A percentile compares a stretch with the other conserved stretches of the same genome.
Conservation (phyloP, 2,113 vertebrate genomes). For the cattle (Bos taurus) region DNA sequence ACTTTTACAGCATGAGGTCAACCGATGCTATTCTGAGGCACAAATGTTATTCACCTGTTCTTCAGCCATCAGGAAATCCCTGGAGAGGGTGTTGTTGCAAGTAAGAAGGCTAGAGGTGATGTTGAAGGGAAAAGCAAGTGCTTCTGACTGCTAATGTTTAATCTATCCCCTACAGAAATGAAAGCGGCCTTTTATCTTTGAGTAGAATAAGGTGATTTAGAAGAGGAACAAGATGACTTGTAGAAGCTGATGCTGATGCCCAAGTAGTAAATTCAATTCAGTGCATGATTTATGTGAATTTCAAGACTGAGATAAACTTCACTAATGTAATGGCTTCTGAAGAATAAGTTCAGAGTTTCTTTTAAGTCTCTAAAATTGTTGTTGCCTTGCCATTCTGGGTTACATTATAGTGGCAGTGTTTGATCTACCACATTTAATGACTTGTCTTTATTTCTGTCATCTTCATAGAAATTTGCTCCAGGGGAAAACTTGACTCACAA, state of each 20-base stretch:
- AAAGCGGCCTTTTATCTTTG: constrained; percentile 61
- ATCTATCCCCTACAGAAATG: constrained; percentile 54
- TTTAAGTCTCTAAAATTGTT: constrained; percentile 54
- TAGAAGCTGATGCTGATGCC: neutral
- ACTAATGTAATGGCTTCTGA: constrained; percentile 61
- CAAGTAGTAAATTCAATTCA: constrained; percentile 62
- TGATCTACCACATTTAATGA: constrained; percentile 60
- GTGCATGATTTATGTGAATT: constrained; percentile 46
- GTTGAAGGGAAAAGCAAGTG: constrained; percentile 29
- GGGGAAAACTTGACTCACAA: neutral
- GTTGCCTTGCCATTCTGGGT: constrained; percentile 48
- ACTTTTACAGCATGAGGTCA: neutral
- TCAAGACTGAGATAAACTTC: constrained; percentile 68
- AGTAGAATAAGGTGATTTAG: constrained; percentile 46
- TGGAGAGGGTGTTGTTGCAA: constrained; percentile 21
- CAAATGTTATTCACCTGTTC: constrained; percentile 15
- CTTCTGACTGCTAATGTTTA: constrained; percentile 59
- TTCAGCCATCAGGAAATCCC: constrained; percentile 36
- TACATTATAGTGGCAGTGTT: constrained; percentile 11
- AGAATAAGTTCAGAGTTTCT: constrained; percentile 59
- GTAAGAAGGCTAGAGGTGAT: constrained; percentile 30
- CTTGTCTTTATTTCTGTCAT: constrained; percentile 52
- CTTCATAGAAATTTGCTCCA: constrained; percentile 24
- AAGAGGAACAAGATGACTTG: constrained; percentile 35
- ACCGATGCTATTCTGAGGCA: neutral